Evolutionary conservation across 2,113 vertebrate species (phyloP).

Genomic region (Plestiodon gilberti): DNA sequence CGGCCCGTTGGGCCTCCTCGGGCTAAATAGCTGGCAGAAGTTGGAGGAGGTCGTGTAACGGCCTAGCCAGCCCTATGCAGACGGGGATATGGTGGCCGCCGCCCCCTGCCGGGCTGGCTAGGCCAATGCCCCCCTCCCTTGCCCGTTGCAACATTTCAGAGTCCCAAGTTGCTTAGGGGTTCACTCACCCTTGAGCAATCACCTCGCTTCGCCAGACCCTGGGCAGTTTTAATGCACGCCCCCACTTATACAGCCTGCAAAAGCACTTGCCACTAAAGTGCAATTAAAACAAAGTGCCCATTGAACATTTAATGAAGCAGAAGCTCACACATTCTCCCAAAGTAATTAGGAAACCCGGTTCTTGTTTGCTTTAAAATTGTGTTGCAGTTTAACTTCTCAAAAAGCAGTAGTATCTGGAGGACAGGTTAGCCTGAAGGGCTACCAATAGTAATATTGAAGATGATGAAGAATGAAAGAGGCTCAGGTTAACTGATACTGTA

Average conservation of each 20-base stretch:
- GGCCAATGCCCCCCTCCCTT: no score
- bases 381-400: conserved; percentile 55
- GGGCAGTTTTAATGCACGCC: conserved; percentile 25
- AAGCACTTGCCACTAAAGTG: conserved; percentile 56
- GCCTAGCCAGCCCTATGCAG: no score
- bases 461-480: conserved; percentile 26
- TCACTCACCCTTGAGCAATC: conserved; percentile 26
- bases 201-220: background rate
- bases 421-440: conserved; percentile 11
- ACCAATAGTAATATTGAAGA: conserved; percentile 18
- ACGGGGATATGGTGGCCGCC: no score
- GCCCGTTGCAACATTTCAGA: conserved; percentile 18
- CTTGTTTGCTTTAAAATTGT: conserved; percentile 60
- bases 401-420: conserved; percentile 51
- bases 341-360: conserved; percentile 61
- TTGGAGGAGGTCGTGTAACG: no score
- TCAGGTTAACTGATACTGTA: conserved; percentile 56
- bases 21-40: no score
- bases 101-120: no score
- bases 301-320: conserved; percentile 49
- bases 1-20: no score
- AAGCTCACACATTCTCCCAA: conserved; percentile 39
- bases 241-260: conserved; percentile 13
- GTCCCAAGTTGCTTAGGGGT: background rate
- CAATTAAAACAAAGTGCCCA: conserved; percentile 55